phyloP scores from a whole-genome alignment of 2,888 invertebrate species.

The Coelinius sp. region DNA sequence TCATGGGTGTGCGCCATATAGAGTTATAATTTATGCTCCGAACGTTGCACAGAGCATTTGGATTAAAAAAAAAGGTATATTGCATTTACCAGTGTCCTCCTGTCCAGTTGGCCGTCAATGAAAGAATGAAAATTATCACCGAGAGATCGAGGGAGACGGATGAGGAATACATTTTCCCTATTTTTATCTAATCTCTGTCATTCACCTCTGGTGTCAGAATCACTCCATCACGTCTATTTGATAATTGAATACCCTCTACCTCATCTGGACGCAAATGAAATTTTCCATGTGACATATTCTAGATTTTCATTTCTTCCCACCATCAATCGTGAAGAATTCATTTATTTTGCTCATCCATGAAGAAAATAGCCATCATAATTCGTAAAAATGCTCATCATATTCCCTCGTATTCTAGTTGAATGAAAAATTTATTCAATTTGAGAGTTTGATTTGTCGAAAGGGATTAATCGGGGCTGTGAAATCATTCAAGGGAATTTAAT shows the following conservation, averaged over 20 bases:
- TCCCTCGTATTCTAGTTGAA: too few species aligned
- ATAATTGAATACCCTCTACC: not conserved
- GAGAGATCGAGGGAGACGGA: not conserved
- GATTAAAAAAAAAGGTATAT: slow-evolving; percentile 9
- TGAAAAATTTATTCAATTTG: not conserved
- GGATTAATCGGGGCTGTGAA: not conserved
- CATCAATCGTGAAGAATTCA: too few species aligned
- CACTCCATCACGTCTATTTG: not conserved
- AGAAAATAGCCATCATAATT: too few species aligned
- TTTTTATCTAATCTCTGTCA: not conserved
- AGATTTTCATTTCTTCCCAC: not conserved
- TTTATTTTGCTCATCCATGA: too few species aligned
- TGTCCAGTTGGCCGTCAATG: slow-evolving; percentile 14
- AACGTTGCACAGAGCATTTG: slow-evolving; percentile 31
- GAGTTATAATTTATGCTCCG: slow-evolving; percentile 30
- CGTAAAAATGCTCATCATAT: too few species aligned
- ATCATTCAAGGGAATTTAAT: not conserved
- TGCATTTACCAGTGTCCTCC: slow-evolving; percentile 10
- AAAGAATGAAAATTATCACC: slow-evolving; percentile 9
- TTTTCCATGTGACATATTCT: not conserved
- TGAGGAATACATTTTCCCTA: slow-evolving; percentile 8
- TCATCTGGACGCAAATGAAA: not conserved
- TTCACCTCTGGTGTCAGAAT: not conserved
- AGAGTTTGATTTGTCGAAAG: not conserved
- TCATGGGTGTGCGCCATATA: slow-evolving; percentile 41